Conservation (phyloP, 2,888 invertebrate species). For the Lasiommata megera region DNA sequence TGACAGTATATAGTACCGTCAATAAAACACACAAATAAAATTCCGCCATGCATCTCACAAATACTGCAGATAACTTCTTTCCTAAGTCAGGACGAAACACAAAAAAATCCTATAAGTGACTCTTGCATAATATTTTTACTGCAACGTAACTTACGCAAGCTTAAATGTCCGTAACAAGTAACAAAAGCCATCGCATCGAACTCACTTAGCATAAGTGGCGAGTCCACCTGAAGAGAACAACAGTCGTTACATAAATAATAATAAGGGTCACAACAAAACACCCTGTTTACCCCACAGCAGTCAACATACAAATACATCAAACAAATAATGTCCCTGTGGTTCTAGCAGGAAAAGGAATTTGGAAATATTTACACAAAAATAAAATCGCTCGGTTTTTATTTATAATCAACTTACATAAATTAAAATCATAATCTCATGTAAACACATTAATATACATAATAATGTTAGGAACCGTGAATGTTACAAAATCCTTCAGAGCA, state of each 20-base stretch:
- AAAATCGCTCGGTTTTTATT: not conserved
- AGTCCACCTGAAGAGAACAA: conserved; percentile 69
- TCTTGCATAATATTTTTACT: not conserved
- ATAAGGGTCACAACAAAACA: conserved; percentile 56
- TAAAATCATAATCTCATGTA: too few species aligned
- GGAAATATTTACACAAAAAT: conserved; percentile 1
- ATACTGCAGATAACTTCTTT: too few species aligned
- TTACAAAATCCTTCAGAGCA: too few species aligned
- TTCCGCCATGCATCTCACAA: too few species aligned
- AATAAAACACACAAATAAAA: too few species aligned
- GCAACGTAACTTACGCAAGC: not conserved
- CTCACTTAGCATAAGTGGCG: conserved; percentile 73
- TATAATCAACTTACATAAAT: not conserved
- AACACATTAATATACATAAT: too few species aligned
- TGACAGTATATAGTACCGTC: too few species aligned
- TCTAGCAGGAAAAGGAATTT: conserved; percentile 13
- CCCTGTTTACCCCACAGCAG: conserved; percentile 63
- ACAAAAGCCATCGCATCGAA: conserved; percentile 12
- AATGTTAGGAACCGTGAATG: too few species aligned
- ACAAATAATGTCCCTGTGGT: conserved; percentile 41
- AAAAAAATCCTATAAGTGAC: not conserved
- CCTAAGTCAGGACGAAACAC: not conserved
- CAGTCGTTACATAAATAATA: conserved; percentile 77
- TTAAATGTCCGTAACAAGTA: not conserved
- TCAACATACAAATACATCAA: conserved; percentile 51